Percentiles rank a stretch among this genome's conserved stretches.
These are phyloP conservation scores for Sinocyclocheilus anshuiensis DNA, from an alignment of 2,113 vertebrate genomes.

Conservation along the genomic window DNA sequence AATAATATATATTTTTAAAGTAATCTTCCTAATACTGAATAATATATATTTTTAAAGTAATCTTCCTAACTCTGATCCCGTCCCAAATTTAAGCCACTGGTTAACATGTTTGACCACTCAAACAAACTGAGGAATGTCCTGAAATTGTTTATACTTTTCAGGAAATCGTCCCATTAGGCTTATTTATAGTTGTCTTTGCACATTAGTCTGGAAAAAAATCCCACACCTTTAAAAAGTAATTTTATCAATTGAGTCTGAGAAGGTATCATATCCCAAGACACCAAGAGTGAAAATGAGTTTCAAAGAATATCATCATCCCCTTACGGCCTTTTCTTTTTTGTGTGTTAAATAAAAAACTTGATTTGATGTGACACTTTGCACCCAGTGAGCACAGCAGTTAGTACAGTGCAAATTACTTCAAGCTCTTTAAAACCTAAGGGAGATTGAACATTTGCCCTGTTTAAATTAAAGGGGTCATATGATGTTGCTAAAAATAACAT, in stretches of 20 bases:
- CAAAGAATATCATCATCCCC: not conserved
- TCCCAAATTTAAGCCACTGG: not conserved
- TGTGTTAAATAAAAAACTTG: not conserved
- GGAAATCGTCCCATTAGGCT: not conserved
- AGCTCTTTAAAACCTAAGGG: not conserved
- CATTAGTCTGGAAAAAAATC: not conserved
- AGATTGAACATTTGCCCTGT: conserved; percentile 4
- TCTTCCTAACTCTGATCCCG: not conserved
- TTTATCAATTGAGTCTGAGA: not conserved
- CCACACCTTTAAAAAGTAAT: not conserved
- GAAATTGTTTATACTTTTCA: not conserved
- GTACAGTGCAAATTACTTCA: not conserved
- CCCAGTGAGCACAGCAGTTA: not conserved
- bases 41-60: not conserved
- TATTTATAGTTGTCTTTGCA: not conserved
- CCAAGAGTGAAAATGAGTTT: not conserved
- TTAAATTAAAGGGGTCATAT: not conserved
- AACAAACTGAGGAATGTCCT: not conserved
- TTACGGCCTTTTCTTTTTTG: not conserved
- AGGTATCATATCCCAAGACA: not conserved
- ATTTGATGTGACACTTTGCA: not conserved
- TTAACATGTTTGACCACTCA: not conserved
- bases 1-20: not conserved
- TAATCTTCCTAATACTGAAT: conserved; percentile 8
- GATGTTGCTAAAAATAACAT: too few species aligned